Evolutionary conservation across 2,113 vertebrate species (phyloP).

Genomic region (Calypte anna): DNA sequence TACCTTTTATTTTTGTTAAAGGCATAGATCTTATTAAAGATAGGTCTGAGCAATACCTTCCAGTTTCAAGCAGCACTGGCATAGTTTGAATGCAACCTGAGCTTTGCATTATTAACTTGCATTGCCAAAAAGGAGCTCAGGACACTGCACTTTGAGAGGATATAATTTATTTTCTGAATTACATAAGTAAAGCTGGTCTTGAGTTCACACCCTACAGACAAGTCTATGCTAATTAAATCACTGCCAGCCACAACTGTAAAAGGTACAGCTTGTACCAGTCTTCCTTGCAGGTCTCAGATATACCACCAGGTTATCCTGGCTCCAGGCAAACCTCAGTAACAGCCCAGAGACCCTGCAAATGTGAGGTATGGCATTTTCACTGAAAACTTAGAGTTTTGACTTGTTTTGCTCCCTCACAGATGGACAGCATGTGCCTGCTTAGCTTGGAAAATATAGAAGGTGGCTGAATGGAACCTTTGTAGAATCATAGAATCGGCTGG

Average conservation of each 20-base stretch:
- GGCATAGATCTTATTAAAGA: constrained; percentile 13
- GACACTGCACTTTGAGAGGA: background rate
- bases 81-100: constrained; percentile 18
- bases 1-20: background rate
- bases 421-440: background rate
- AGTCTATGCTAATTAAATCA: constrained; percentile 30
- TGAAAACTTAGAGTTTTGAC: background rate
- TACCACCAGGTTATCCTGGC: background rate
- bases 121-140: background rate
- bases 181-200: background rate
- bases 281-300: background rate
- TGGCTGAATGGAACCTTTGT: background rate
- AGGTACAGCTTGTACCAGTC: background rate
- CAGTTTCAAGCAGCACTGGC: background rate
- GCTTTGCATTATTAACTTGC: constrained; percentile 9
- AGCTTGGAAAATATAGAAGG: rapidly evolving
- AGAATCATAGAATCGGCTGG: background rate
- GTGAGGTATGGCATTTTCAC: background rate
- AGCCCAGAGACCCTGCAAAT: background rate
- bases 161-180: constrained; percentile 14
- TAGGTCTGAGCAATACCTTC: background rate
- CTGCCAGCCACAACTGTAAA: background rate
- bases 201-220: background rate
- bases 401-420: background rate
- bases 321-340: background rate